Conservation (phyloP, 2,113 vertebrate genomes). For the Pongo abelii region DNA sequence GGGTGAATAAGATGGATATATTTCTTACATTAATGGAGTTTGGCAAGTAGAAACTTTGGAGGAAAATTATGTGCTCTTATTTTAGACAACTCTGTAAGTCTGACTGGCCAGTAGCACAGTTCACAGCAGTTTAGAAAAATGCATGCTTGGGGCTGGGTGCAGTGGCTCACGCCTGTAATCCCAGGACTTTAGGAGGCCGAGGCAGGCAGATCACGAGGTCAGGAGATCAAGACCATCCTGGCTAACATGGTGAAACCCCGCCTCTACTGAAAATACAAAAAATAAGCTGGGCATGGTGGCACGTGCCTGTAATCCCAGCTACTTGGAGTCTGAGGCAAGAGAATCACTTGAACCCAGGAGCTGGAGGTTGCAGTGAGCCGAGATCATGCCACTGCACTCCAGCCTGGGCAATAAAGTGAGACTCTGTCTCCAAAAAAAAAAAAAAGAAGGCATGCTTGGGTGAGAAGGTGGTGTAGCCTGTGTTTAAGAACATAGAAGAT, state of each 20-base stretch:
- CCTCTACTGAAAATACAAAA: neutral
- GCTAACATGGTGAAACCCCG: neutral
- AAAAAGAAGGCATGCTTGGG: no score
- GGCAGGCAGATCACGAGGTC: neutral
- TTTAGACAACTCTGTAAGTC: no score
- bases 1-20: neutral
- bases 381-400: neutral
- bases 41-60: neutral
- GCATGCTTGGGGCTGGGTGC: no score
- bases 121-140: no score
- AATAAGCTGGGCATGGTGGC: neutral
- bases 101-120: no score
- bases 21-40: conserved; percentile 4
- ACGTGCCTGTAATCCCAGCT: neutral
- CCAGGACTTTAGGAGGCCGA: neutral
- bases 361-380: neutral
- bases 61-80: no score
- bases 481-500: no score
- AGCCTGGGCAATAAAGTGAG: neutral
- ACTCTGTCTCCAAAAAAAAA: no score
- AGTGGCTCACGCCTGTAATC: neutral
- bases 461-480: no score
- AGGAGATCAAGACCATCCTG: neutral
- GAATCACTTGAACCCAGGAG: neutral
- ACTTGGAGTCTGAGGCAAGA: neutral